phyloP scores from a whole-genome alignment of 2,888 invertebrate genomes.

The Agelastica alni region DNA sequence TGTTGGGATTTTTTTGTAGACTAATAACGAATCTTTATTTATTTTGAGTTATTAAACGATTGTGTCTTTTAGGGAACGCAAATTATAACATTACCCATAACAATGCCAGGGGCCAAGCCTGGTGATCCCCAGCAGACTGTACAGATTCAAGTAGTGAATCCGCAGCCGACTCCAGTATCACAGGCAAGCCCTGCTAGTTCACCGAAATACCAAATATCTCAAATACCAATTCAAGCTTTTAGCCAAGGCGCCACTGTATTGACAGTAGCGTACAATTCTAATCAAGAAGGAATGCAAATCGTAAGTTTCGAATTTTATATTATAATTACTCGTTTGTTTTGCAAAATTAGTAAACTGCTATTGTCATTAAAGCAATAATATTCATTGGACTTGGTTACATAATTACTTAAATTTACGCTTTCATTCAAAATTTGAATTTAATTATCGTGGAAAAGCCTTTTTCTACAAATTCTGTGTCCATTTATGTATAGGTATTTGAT shows the following conservation, averaged over 20 bases:
- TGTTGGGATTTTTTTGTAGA: no score
- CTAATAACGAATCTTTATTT: neutral
- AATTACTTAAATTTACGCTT: no score
- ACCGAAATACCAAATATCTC: constrained; percentile 74
- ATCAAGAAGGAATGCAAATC: constrained; percentile 63
- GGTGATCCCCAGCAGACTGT: constrained; percentile 78
- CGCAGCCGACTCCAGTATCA: constrained; percentile 49
- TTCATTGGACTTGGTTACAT: no score
- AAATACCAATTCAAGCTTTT: constrained; percentile 76
- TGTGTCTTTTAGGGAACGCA: constrained; percentile 58
- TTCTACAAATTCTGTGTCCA: no score
- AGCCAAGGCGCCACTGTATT: constrained; percentile 74
- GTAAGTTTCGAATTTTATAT: constrained; percentile 52
- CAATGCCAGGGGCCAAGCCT: constrained; percentile 74
- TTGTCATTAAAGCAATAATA: no score
- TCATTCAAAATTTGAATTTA: no score
- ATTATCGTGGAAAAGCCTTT: no score
- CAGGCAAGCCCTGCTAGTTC: constrained; percentile 59
- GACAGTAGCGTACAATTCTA: constrained; percentile 73
- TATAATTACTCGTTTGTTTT: neutral
- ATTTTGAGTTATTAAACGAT: neutral
- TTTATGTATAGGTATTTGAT: no score
- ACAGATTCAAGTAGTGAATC: constrained; percentile 68
- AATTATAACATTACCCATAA: constrained; percentile 77
- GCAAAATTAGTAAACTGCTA: neutral